Conservation (phyloP, 1,140 invertebrate genomes). For the Potamilus streckersoni region DNA sequence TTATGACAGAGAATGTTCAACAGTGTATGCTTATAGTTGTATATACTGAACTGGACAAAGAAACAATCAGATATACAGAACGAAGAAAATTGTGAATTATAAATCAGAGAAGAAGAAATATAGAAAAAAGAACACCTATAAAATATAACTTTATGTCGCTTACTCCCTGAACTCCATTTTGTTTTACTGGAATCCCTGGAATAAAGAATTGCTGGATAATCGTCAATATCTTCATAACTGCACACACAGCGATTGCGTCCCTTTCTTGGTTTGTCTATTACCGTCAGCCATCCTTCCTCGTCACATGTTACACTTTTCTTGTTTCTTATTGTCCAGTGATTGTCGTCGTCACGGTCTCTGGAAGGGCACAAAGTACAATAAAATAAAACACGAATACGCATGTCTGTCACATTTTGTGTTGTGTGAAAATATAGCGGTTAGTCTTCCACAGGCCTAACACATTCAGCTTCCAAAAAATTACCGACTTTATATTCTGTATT, state of each 20-base stretch:
- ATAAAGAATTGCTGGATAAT: conserved; percentile 29
- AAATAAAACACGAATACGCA: background rate
- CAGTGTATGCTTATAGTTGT: no score
- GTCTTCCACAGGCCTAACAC: no score
- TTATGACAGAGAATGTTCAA: no score
- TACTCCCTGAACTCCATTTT: conserved; percentile 26
- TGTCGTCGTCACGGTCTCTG: conserved; percentile 19
- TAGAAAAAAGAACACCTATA: no score
- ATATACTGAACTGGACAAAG: no score
- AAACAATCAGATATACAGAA: no score
- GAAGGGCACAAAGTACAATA: background rate
- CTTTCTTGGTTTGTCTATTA: conserved; percentile 26
- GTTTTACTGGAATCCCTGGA: conserved; percentile 24
- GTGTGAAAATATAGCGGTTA: no score
- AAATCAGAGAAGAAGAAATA: no score
- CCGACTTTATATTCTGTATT: no score
- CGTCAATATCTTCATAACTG: conserved; percentile 25
- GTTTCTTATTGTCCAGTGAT: conserved; percentile 26
- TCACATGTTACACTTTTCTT: conserved; percentile 14
- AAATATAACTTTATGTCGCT: background rate
- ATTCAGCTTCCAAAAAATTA: no score
- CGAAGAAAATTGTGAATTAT: no score
- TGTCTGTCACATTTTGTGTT: no score
- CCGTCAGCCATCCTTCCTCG: conserved; percentile 30
- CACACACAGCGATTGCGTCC: conserved; percentile 29